phyloP scores from a whole-genome alignment of 2,888 invertebrate genomes.

The Arenicola marina region DNA sequence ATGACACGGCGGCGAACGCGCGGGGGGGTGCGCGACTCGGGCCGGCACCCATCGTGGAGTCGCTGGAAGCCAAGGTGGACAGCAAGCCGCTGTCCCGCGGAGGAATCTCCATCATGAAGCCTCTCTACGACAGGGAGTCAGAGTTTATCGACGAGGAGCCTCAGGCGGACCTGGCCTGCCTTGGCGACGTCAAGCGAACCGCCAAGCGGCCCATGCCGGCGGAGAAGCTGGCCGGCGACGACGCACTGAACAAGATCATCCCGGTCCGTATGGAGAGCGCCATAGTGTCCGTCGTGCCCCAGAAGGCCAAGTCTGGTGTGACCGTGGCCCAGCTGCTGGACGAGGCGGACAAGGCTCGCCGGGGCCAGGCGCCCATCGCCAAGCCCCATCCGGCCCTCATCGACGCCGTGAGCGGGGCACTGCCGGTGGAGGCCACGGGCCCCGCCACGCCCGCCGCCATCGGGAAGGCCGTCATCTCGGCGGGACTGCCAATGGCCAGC shows the following conservation, averaged over 20 bases:
- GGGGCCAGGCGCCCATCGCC: conserved; percentile 2
- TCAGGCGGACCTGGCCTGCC: not conserved
- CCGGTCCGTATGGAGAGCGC: too few species aligned
- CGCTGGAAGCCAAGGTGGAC: too few species aligned
- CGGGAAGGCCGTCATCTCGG: not conserved
- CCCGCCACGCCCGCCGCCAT: not conserved
- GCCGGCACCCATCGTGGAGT: not conserved
- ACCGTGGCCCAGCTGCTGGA: conserved; percentile 17
- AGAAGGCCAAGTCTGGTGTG: not conserved
- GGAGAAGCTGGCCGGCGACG: not conserved
- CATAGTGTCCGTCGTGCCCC: too few species aligned
- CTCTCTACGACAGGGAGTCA: conserved; percentile 17
- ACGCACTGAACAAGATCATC: not conserved
- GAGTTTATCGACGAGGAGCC: conserved; percentile 13
- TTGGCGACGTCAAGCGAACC: not conserved
- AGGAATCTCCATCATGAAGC: conserved; percentile 24
- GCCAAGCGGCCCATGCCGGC: not conserved
- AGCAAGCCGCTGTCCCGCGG: too few species aligned
- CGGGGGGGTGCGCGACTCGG: not conserved
- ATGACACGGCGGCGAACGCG: too few species aligned
- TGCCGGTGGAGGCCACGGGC: not conserved
- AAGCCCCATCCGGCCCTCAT: conserved; percentile 4
- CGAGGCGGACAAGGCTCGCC: conserved; percentile 1
- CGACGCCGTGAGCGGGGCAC: not conserved
- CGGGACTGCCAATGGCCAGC: not conserved